These are phyloP conservation scores for Peromyscus attwateri DNA, from an alignment of 2,797 vertebrate genomes.

Conservation along the genomic window DNA sequence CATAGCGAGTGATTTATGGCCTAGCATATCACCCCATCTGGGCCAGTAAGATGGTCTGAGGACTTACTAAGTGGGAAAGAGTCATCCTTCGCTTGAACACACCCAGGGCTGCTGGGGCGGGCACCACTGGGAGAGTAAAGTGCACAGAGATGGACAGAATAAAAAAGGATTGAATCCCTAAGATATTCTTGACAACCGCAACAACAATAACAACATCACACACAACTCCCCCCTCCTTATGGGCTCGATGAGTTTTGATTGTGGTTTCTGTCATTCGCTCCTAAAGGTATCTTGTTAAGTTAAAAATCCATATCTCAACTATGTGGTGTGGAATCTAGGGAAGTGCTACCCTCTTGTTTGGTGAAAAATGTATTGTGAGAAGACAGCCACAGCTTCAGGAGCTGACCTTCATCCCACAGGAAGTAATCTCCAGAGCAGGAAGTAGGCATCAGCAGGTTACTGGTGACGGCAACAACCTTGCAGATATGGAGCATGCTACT, in stretches of 20 bases:
- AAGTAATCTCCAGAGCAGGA: not conserved
- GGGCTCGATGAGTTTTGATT: not conserved
- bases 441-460: not conserved
- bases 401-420: not conserved
- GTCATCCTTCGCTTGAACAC: not conserved
- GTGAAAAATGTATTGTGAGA: not conserved
- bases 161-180: not conserved
- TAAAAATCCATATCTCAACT: not conserved
- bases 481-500: too few species aligned
- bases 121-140: not conserved
- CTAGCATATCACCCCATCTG: not conserved
- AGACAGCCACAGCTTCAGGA: not conserved
- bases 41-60: not conserved
- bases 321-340: not conserved
- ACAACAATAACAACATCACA: not conserved
- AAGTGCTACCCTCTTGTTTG: not conserved
- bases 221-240: not conserved
- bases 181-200: not conserved
- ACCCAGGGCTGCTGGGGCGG: not conserved
- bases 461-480: not conserved
- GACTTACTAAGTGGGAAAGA: not conserved
- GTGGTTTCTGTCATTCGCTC: not conserved
- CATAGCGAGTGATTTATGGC: not conserved
- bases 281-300: not conserved
- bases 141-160: not conserved